Evolutionary conservation across 2,797 vertebrate genomes (phyloP).

Genomic region (Coluber constrictor): DNA sequence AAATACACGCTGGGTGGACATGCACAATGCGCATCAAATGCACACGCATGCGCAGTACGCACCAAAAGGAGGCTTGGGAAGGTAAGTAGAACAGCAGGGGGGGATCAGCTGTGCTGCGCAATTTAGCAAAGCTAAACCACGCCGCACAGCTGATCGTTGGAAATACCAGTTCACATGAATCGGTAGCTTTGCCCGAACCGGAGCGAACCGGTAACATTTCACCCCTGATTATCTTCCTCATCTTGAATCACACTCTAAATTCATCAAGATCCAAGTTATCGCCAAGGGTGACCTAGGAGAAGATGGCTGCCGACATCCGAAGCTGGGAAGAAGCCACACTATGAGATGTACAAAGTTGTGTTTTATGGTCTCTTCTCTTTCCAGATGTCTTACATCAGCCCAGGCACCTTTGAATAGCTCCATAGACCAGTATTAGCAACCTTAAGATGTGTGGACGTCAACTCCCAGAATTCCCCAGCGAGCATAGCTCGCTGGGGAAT

Average conservation of each 20-base stretch:
- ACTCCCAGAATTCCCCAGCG: background rate
- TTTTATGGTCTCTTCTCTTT: background rate
- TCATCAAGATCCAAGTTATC: background rate
- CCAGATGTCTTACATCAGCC: background rate
- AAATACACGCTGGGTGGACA: no score
- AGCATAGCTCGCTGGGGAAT: background rate
- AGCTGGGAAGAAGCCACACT: background rate
- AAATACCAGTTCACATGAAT: no score
- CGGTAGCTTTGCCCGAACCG: no score
- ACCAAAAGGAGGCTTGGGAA: no score
- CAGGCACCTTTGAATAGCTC: background rate
- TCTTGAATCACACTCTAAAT: background rate
- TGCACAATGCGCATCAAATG: no score
- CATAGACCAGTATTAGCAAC: background rate
- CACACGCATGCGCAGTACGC: no score
- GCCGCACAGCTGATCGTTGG: no score
- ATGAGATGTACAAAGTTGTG: background rate
- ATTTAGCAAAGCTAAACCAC: no score
- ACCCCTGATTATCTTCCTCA: background rate
- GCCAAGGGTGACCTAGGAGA: background rate
- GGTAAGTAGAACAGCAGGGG: no score
- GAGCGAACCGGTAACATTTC: no score
- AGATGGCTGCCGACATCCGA: background rate
- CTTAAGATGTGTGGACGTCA: background rate
- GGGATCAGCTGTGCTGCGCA: no score